Evolutionary conservation across 2,113 vertebrate genomes (phyloP).

Genomic region (Atlantisia rogersi): DNA sequence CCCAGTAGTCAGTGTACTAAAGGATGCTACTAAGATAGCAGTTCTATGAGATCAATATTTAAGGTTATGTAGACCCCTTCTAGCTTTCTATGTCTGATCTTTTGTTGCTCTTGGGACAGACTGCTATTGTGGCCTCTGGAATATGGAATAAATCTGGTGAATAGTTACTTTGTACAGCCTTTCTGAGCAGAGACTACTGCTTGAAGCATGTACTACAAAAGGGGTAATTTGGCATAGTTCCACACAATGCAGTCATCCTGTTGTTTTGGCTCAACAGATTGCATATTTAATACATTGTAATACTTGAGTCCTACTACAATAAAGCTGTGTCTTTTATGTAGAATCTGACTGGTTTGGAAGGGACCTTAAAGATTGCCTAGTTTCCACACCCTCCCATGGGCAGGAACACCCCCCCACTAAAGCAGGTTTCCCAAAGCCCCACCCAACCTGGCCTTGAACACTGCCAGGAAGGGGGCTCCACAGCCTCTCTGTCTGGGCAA

Average conservation of each 20-base stretch:
- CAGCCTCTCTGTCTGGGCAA: no score
- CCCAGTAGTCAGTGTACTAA: neutral
- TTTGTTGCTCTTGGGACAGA: neutral
- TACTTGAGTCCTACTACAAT: neutral
- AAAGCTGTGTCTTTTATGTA: neutral
- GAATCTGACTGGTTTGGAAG: no score
- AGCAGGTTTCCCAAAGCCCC: no score
- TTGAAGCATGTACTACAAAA: neutral
- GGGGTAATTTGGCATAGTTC: neutral
- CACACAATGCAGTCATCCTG: neutral
- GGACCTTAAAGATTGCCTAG: no score
- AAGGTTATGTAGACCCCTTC: neutral
- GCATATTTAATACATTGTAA: neutral
- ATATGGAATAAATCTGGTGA: neutral
- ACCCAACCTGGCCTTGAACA: no score
- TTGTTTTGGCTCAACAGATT: neutral
- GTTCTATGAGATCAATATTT: neutral
- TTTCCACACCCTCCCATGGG: no score
- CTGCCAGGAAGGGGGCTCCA: no score
- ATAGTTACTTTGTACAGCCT: neutral
- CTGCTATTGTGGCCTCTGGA: fast-evolving
- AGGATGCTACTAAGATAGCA: neutral
- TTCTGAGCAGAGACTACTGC: neutral
- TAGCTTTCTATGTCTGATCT: neutral
- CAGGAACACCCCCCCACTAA: no score